These are phyloP conservation scores for Acromyrmex charruanus DNA, from an alignment of 1,140 invertebrate species.

Conservation along the genomic window DNA sequence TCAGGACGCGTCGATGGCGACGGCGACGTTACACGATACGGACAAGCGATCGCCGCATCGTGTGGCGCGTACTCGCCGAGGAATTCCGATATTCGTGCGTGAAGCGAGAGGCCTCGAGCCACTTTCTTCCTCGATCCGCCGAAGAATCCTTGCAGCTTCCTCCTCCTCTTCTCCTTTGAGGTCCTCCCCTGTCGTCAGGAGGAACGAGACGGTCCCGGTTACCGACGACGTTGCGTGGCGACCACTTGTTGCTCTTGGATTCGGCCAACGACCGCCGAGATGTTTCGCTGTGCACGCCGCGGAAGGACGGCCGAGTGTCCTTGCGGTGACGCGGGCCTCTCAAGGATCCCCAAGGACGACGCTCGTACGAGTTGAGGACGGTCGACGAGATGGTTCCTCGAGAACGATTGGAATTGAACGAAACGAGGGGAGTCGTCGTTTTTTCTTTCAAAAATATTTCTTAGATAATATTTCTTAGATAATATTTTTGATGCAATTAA, in stretches of 20 bases:
- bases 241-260: conserved; percentile 55
- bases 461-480: too few species aligned
- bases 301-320: conserved; percentile 43
- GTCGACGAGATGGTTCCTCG: not conserved
- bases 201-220: not conserved
- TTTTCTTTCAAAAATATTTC: too few species aligned
- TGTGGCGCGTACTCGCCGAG: conserved; percentile 49
- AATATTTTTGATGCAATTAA: too few species aligned
- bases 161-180: not conserved
- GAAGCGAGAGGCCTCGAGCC: conserved; percentile 63
- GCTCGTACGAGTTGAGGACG: not conserved
- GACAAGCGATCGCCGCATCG: conserved; percentile 36
- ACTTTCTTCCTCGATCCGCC: conserved; percentile 61
- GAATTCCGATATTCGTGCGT: conserved; percentile 66
- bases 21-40: conserved; percentile 57
- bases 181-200: not conserved
- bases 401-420: not conserved
- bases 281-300: conserved; percentile 16
- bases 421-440: not conserved
- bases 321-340: conserved; percentile 23
- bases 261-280: conserved; percentile 30
- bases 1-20: not conserved
- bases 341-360: conserved; percentile 56
- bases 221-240: not conserved
- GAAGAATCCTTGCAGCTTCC: not conserved